A percentile compares a stretch with the other conserved stretches of the same genome.
phyloP scores from a whole-genome alignment of 2,113 vertebrate species.

The Callithrix jacchus region DNA sequence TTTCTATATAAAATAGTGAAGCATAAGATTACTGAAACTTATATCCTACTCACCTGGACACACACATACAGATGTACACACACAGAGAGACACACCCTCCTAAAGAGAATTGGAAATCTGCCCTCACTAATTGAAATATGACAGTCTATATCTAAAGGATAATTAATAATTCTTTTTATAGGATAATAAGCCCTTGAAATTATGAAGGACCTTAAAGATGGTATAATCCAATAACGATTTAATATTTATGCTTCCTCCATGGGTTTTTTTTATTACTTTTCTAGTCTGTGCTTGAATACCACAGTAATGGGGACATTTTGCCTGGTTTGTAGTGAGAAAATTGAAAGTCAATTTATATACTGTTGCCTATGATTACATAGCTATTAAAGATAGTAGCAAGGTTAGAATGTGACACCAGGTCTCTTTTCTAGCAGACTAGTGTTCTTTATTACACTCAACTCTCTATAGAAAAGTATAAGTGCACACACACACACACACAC shows the following conservation, averaged over 20 bases:
- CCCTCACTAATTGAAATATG: not conserved
- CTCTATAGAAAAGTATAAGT: not conserved
- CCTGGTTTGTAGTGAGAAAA: not conserved
- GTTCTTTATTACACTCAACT: not conserved
- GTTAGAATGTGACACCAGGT: not conserved
- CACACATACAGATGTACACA: not conserved
- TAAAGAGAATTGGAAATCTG: not conserved
- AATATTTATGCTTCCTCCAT: conserved; percentile 23
- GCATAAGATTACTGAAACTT: not conserved
- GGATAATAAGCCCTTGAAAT: not conserved
- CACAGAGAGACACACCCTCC: not conserved
- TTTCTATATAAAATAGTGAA: not conserved
- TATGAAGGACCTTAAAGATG: not conserved
- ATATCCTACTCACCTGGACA: not conserved
- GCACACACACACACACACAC: too few relatives aligned
- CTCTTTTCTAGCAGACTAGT: not conserved
- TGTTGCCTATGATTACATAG: not conserved
- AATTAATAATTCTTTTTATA: not conserved
- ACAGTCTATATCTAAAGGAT: not conserved
- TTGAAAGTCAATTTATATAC: conserved; percentile 2
- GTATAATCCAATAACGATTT: not conserved
- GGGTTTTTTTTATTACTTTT: conserved; percentile 19
- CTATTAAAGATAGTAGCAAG: not conserved
- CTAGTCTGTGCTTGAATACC: not conserved
- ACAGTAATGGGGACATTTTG: not conserved